Evolutionary conservation across 2,888 invertebrate genomes (phyloP), one percentile per base, ranked within the genome.

Genomic region (Gonocerus acuteangulatus): DNA sequence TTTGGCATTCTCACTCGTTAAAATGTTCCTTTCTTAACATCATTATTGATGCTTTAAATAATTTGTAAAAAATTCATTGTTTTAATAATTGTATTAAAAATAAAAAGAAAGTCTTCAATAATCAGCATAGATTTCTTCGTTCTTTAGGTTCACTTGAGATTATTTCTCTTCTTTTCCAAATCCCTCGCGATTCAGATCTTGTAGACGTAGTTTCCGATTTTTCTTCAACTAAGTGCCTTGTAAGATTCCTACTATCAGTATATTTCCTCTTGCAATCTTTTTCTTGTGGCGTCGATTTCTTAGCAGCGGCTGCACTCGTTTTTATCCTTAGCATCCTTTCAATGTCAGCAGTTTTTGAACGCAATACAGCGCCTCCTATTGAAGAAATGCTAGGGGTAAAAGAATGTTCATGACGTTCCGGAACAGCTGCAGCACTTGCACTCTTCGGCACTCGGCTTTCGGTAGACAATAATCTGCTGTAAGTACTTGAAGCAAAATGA

Each of bases 81-180:
- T 27, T 27, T 27, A 6, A 27, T 6, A 27, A 9, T 4, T 27
- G 9, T 11, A 52, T 15, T 23, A 52, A 52, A 52, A 22, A 51
- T 6, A 27, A 27, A 27, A 6, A 27, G 27, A 27, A 27, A 27
- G 9, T 27, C 27, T 27, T 27, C 27, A 27, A 27, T 6, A 6
- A 13, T 52, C 47, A 61, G 32, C 32, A 32, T 13, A 61, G 13
- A 22, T 54, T 61, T 23, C 61, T 52, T 42, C 54, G 44, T 47
- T 74, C 72, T 67, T 77, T 77, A 1, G 77, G 82, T 64, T 86
- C 86, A 74, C 89, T 89, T 45, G 89, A 86, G 70, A 90, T 89
- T 61, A 89, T 77, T 74, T 89, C 89, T 64, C 87, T 81, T 65
- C 89, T 77, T 74, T 89, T 89, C 80, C 88, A 89, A 18, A 87